A percentile compares a stretch with the other conserved stretches of the same genome.
Evolutionary conservation across 2,888 invertebrate species (phyloP).

Genomic region (Pediacus dermestoides): DNA sequence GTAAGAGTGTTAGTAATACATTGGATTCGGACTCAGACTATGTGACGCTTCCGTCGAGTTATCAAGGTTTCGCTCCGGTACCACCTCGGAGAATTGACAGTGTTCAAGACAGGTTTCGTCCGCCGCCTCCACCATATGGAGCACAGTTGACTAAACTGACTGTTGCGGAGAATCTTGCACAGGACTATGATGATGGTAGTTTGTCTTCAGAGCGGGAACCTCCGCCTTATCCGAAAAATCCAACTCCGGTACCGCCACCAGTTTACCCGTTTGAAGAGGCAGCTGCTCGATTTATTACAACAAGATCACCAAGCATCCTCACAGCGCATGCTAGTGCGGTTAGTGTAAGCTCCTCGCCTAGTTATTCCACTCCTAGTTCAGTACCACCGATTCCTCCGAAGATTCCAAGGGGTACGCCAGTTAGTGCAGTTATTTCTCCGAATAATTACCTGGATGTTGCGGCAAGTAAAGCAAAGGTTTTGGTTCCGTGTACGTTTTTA

Average conservation of each 20-base stretch:
- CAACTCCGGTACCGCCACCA: conserved; percentile 55
- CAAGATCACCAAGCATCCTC: conserved; percentile 70
- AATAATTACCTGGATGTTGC: conserved; percentile 63
- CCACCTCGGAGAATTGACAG: conserved; percentile 70
- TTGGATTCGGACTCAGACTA: conserved; percentile 89
- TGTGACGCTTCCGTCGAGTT: conserved; percentile 65
- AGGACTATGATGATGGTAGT: conserved; percentile 38
- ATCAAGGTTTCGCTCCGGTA: conserved; percentile 57
- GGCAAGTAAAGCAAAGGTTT: conserved; percentile 53
- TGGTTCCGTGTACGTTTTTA: conserved; percentile 51
- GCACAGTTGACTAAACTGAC: conserved; percentile 39
- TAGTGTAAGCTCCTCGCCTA: conserved; percentile 59
- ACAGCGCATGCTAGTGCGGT: conserved; percentile 73
- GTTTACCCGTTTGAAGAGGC: conserved; percentile 67
- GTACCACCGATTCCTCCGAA: conserved; percentile 49
- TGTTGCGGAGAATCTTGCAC: conserved; percentile 19
- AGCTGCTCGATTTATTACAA: conserved; percentile 72
- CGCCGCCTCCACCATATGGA: conserved; percentile 51
- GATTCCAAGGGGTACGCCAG: conserved; percentile 51
- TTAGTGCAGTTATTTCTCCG: conserved; percentile 57
- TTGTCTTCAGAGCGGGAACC: conserved; percentile 54
- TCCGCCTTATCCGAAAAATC: conserved; percentile 61
- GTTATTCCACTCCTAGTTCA: conserved; percentile 53
- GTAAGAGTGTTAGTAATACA: conserved; percentile 78
- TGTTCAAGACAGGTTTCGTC: conserved; percentile 48